Base-by-base conservation (phyloP, 2,113 vertebrate species). In the Xenopus borealis region DNA sequence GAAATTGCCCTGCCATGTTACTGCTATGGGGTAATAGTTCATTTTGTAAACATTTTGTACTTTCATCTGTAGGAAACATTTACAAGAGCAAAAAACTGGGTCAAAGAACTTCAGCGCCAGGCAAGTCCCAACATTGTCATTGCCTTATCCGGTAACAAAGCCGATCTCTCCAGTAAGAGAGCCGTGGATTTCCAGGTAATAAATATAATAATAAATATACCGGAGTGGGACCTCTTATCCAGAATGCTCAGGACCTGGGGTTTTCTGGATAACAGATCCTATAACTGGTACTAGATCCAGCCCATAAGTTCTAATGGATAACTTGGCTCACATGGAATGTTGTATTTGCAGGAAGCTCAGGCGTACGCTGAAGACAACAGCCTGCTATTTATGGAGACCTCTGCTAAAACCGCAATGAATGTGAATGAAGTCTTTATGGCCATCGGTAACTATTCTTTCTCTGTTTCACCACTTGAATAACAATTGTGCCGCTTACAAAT, bases 401-500 rank as follows among this genome's bases (percentile, higher is more conserved):
- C 97, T 1, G 97, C 97, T 5, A 99, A 99, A 92, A 99, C 97
- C 3, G 97, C 97, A 1, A 95, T 98, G 95, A 99, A 99, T 81
- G 97, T 99, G 85, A 99, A 98, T 72, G 97, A 99, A 88, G 96
- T 98, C 86, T 99, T 99, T 90, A 97, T 99, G 97, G 97, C 96
- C 70, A 99, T 99, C 81, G 97, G 97, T 98, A 84, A 82, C 20
- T 40, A 40, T 40, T 40, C 1, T 44, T 47, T 19, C 7, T 4
- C 33, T 40, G 8, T 40, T 12, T 62, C 11, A 40, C 7, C 3
- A 40, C 3, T 40, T 3, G 3, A 2, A 27, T 27, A 27, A 27
- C n/a, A n/a, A n/a, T n/a, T n/a, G 23, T 27, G 23, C 1, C 23
- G 3, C 23, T 3, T 27, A 27, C 23, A 27, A 27, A 27, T 3